Conservation (phyloP, 37 sponge, comb jelly and placozoan species). For the Halisarca cf. caerulea region DNA sequence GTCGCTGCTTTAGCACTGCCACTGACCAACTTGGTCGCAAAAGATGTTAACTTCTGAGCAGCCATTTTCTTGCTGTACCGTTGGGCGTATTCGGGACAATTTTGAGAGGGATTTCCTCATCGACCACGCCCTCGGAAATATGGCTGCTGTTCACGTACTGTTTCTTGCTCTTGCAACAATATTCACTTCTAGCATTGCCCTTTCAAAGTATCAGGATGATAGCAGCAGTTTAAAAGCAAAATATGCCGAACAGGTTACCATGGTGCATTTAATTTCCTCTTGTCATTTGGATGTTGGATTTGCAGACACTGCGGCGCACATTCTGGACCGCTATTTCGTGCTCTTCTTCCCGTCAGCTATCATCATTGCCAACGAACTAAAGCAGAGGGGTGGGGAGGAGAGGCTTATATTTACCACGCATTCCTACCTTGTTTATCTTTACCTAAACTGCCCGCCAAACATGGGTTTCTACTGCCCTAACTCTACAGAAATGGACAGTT, state of each 20-base stretch:
- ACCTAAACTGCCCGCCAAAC: constrained; percentile 52
- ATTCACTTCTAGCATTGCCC: neutral
- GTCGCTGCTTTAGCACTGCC: neutral
- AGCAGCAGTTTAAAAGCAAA: neutral
- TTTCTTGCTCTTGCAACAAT: neutral
- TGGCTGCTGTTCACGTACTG: neutral
- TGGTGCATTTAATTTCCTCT: constrained; percentile 57
- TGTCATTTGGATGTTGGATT: constrained; percentile 85
- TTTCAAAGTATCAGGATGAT: no score
- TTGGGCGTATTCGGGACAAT: neutral
- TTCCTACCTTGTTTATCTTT: constrained; percentile 69
- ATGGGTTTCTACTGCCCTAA: constrained; percentile 64
- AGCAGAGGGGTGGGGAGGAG: constrained; percentile 36
- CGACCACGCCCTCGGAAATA: neutral
- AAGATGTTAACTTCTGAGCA: constrained; percentile 53
- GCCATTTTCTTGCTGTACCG: constrained; percentile 4
- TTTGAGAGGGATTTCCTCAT: constrained; percentile 1
- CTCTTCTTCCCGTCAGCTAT: constrained; percentile 53
- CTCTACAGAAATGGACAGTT: neutral
- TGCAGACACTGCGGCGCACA: constrained; percentile 60
- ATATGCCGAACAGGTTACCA: constrained; percentile 29
- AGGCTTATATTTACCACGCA: constrained; percentile 75
- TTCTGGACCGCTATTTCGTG: constrained; percentile 71
- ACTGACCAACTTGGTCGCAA: constrained; percentile 54
- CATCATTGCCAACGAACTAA: constrained; percentile 27